Base-by-base conservation (phyloP, 2,888 invertebrate species). In the Bruchidius siliquastri region DNA sequence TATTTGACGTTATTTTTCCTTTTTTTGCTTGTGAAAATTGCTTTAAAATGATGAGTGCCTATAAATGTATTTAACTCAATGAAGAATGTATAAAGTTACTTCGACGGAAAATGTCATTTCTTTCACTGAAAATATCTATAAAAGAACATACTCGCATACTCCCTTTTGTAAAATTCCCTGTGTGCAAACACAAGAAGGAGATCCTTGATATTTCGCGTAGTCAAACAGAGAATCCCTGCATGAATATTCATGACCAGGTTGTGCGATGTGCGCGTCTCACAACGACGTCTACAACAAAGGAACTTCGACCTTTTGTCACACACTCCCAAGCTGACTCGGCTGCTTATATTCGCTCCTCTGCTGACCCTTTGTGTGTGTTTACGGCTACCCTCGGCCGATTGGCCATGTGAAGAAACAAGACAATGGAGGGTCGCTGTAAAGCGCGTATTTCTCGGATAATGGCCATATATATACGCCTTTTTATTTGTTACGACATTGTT, bases 191-290 rank as follows among this genome's bases (percentile, higher is more conserved):
- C 49, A 49, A 49, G 49, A 13, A 49, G 8, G 49, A 49, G 49
- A 49, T 49, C 49, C 49, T 49, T 49, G 49, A 49, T 49, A 49
- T 49, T 49, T 49, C 49, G 49, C 18, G 49, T 49, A 49, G 49
- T 49, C 49, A 49, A 49, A 49, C 49, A 49, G 49, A 49, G 49
- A 49, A 73, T 77, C 73, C 70, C 73, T 71, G 75, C 73, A 78
- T 78, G 76, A 77, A 78, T 78, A 78, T 77, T 77, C 78, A 77
- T 72, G 71, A 71, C 21, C 72, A 74, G 74, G 77, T 77, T 76
- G 76, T 74, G 72, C 75, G 77, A 76, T 76, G 76, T 74, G 72
- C 75, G 73, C 72, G 70, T 1, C 49, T 49, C 49, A 49, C 18
- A 49, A 13, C 49, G 74, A 49, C 49, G 49, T 49, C 49, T 49